Conservation (phyloP, 1,140 invertebrate species). For the Onthophagus taurus region DNA sequence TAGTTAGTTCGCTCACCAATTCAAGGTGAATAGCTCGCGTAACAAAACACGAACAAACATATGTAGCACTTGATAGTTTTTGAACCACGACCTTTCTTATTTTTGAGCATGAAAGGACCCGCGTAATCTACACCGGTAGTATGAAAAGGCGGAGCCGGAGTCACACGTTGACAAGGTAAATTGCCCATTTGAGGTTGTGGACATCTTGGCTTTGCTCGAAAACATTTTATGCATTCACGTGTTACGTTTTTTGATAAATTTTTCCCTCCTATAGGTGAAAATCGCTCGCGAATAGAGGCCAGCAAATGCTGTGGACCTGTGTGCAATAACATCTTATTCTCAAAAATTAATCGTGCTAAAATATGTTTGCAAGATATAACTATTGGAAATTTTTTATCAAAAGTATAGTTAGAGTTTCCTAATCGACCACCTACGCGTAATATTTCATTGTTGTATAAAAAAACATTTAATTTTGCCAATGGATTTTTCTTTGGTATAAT, state of each 20-base stretch:
- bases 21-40: conserved; percentile 26
- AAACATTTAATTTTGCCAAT: too few species aligned
- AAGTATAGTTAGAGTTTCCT: background rate
- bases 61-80: conserved; percentile 21
- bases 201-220: conserved; percentile 8
- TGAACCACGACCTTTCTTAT: too few species aligned
- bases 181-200: conserved; percentile 29
- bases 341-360: background rate
- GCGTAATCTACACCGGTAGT: conserved; percentile 27
- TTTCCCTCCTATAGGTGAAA: conserved; percentile 25
- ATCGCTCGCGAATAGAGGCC: conserved; percentile 20
- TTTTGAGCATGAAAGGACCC: conserved; percentile 2
- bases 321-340: conserved; percentile 3
- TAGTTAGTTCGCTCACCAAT: conserved; percentile 15
- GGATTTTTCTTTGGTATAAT: too few species aligned
- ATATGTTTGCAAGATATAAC: background rate
- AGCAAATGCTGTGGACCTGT: conserved; percentile 24
- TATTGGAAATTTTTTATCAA: conserved; percentile 5
- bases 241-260: background rate
- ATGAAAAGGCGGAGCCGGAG: conserved; percentile 23
- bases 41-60: conserved; percentile 17
- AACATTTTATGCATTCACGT: conserved; percentile 10
- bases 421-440: conserved; percentile 5
- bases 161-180: conserved; percentile 27
- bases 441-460: conserved; percentile 6